A percentile compares a stretch with the other conserved stretches of the same genome.
Evolutionary conservation across 2,888 invertebrate genomes (phyloP).

Genomic region (Ophioninae sp.): DNA sequence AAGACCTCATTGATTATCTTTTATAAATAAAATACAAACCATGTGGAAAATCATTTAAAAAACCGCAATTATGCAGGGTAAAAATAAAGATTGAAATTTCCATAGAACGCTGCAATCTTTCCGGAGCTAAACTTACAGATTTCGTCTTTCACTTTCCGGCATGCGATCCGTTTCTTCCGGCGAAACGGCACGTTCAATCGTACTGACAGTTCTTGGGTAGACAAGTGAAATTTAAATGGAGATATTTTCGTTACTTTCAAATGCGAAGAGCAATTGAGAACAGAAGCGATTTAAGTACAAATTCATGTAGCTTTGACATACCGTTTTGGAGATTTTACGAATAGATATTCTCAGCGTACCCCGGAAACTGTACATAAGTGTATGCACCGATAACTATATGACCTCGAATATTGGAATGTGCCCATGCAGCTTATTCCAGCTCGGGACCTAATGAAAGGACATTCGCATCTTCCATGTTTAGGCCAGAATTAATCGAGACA

Average conservation of each 20-base stretch:
- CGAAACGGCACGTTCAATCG: too few species aligned
- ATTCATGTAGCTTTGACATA: background rate
- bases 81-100: too few species aligned
- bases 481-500: constrained; percentile 22
- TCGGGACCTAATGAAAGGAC: constrained; percentile 2
- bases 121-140: background rate
- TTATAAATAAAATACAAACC: too few species aligned
- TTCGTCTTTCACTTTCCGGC: too few species aligned
- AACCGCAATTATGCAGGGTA: too few species aligned
- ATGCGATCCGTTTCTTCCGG: too few species aligned
- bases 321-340: background rate
- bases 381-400: background rate
- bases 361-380: background rate
- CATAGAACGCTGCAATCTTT: too few species aligned
- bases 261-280: background rate
- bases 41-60: too few species aligned
- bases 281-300: background rate
- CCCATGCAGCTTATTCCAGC: background rate
- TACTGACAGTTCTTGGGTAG: background rate
- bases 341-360: constrained; percentile 29
- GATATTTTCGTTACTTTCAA: background rate
- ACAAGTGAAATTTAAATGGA: background rate
- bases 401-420: constrained; percentile 4
- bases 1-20: too few species aligned
- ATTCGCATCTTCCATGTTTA: constrained; percentile 34